Base-by-base conservation (phyloP, 1,140 invertebrate species). In the Chelonus insularis region DNA sequence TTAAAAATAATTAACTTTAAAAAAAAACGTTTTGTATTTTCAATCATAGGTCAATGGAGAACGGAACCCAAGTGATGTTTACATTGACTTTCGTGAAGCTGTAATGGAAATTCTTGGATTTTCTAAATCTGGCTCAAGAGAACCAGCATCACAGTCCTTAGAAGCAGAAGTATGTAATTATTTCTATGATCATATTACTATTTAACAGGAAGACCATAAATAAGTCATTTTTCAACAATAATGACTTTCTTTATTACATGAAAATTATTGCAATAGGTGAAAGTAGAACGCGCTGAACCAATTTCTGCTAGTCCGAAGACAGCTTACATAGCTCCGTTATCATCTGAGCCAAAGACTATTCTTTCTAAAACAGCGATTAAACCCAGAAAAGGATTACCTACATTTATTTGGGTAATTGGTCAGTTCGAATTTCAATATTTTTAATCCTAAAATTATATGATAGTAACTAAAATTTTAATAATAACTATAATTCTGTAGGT, bases 401-500 rank as follows among this genome's bases (percentile, higher is more conserved):
- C 85, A 5, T 85, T 90, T 25, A 85, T 93, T 50, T 93, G 91
- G 90, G 88, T 93, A 0, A 89, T 93, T 63, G 91, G 84, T 83
- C 67, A 73, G 68, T 70, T n/a, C n/a, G n/a, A n/a, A n/a, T n/a
- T n/a, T n/a, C n/a, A n/a, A n/a, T n/a, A n/a, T n/a, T n/a, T n/a
- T n/a, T n/a, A n/a, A n/a, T n/a, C n/a, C n/a, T n/a, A n/a, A n/a
- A n/a, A n/a, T n/a, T n/a, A n/a, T n/a, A n/a, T n/a, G n/a, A n/a
- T n/a, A n/a, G n/a, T n/a, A n/a, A n/a, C n/a, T n/a, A n/a, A n/a
- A n/a, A n/a, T n/a, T n/a, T n/a, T n/a, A n/a, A n/a, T n/a, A n/a
- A n/a, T n/a, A n/a, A n/a, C n/a, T 43, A 20, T 4, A 14, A 54
- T 43, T n/a, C 14, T n/a, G 29, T 57, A 86, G 85, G 91, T 41